These are phyloP conservation scores for Acrocephalus arundinaceus DNA, from an alignment of 2,113 vertebrate genomes.

Conservation along the genomic window DNA sequence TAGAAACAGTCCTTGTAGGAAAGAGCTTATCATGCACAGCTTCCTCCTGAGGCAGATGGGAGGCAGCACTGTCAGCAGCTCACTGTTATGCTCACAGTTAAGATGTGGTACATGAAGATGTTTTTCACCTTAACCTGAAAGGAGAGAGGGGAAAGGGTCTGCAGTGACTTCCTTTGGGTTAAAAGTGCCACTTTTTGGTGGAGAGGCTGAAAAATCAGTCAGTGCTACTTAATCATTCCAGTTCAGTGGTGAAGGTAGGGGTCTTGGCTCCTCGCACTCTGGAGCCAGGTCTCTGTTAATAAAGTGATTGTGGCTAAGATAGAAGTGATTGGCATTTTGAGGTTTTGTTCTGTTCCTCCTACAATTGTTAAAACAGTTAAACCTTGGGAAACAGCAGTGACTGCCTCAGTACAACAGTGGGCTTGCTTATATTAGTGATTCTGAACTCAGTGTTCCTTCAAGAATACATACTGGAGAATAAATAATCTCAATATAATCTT, in stretches of 20 bases:
- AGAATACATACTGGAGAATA: neutral
- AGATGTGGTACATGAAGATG: fast-evolving
- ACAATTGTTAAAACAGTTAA: neutral
- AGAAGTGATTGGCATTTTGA: neutral
- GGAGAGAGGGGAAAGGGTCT: neutral
- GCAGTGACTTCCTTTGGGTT: neutral
- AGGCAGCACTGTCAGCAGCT: neutral
- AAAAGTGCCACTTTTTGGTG: neutral
- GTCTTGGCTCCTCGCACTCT: fast-evolving
- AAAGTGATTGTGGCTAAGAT: neutral
- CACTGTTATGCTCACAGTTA: fast-evolving
- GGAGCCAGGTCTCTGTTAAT: neutral
- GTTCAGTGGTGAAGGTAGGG: neutral
- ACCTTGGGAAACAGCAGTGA: neutral
- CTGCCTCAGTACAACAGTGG: neutral
- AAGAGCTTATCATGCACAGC: neutral
- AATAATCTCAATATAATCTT: neutral
- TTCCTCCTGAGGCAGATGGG: neutral
- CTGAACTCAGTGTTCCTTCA: neutral
- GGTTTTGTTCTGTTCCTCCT: neutral
- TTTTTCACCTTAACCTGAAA: neutral
- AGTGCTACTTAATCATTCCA: neutral
- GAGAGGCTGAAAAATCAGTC: neutral
- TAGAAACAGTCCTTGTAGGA: neutral
- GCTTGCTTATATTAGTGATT: neutral